Base-by-base conservation (phyloP, 2,888 invertebrate genomes). In the Maniola hyperantus region DNA sequence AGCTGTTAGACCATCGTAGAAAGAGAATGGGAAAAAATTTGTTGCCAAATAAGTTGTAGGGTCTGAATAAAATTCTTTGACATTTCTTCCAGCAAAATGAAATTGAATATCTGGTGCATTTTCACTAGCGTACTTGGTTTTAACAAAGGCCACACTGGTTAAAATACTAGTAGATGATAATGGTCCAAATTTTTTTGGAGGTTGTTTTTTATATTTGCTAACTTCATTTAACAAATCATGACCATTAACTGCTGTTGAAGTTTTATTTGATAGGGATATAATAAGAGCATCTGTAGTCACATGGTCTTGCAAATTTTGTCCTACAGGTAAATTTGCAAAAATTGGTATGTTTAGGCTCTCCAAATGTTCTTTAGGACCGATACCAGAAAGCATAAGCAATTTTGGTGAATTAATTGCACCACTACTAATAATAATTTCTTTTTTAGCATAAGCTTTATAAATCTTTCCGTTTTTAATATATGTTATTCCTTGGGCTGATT, bases 221-320 rank as follows among this genome's bases (percentile, higher is more conserved):
- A 93, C 72, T 79, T 94, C 93, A 51, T 83, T 71, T 33, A 88
- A 71, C 39, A 92, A 76, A 75, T 93, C 83, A 7, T 90, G 77
- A 26, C 82, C 82, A 71, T 75, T 75, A 0, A 92, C 85, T 61
- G 83, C 75, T 4, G 94, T 94, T 0, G 93, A 87, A 0, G 94
- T 93, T 80, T 93, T 89, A 74, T 94, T 94, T 0, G 92, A 88
- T 11, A 95, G 71, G 34, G 78, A 72, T 51, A 91, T 63, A 36
- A 82, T 75, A 0, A 95, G 83, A 0, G 93, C 94, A 74, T 94
- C 94, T 6, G 94, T 93, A 0, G 96, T 96, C 0, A 95, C 92
- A 77, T 97, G 96, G 77, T 96, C 95, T 77, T 96, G 96, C 0
- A 97, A 87, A 82, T 97, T 97, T 72, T 93, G 87, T 0, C 97